Base-by-base conservation (phyloP, 2,888 invertebrate species). In the Tetranychus piercei region DNA sequence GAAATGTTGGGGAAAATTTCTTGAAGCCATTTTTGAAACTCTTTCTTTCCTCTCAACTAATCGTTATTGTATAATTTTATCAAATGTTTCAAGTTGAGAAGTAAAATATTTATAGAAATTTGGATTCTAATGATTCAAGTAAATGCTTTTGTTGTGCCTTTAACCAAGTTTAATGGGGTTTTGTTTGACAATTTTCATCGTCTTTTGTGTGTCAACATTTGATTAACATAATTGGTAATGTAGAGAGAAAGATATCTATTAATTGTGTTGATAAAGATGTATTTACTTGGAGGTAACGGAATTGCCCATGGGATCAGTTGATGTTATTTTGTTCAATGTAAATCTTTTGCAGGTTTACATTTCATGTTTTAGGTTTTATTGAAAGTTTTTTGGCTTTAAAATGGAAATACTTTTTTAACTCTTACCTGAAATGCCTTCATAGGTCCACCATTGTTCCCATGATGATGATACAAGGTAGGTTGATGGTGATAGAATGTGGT, bases 361-460 rank as follows among this genome's bases (percentile, higher is more conserved):
- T 55, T 11, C 9, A 55, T 55, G 5, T 11, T 1, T 11, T 11
- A 4, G 55, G 55, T 55, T 55, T 15, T 1, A 55, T 55, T 15
- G 3, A 55, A 15, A 55, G 0, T 6, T 55, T 55, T 1, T 9
- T 55, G 11, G 1, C 55, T 55, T 55, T 55, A 55, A 15, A 55
- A 55, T 15, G 9, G 55, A 45, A 45, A 8, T 45, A 45, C 6
- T 6, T 1, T 55, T 45, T 55, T 55, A 9, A 9, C 9, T 7
- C 69, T 18, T 69, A 69, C 69, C 69, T 20, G 69, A 69, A n/a
- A 69, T 69, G 9, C 69, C 69, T 34, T 69, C 69, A 23, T 69
- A 69, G 11, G 69, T n/a, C 69, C 69, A 69, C 69, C 69, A 69
- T n/a, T 69, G 69, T 69, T 69, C 69, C 69, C 69, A 69, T 20